A percentile compares a stretch with the other conserved stretches of the same genome.
Evolutionary conservation across 2,888 invertebrate genomes (phyloP).

Genomic region (Cryptocephalus moraei): DNA sequence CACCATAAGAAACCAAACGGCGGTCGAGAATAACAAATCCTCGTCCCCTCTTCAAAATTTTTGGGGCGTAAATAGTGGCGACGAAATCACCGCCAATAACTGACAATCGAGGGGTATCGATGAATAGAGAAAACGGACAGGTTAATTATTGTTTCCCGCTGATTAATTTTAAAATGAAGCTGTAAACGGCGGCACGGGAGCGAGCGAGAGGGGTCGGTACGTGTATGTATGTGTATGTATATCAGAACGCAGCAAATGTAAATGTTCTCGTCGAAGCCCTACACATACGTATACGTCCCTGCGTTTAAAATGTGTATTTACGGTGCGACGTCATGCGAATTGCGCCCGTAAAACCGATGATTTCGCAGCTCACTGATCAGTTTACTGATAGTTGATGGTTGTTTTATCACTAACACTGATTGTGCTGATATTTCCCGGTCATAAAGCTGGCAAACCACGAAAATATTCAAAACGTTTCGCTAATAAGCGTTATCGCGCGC

Average conservation of each 20-base stretch:
- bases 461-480: conserved; percentile 31
- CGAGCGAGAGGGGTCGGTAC: no score
- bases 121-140: no score
- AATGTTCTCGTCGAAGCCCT: background rate
- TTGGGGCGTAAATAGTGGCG: no score
- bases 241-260: background rate
- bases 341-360: conserved; percentile 32
- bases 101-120: no score
- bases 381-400: conserved; percentile 34
- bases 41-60: no score
- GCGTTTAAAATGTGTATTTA: background rate
- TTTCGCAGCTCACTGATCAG: conserved; percentile 35
- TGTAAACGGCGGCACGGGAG: no score
- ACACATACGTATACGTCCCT: background rate
- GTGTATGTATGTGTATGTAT: background rate
- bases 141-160: no score
- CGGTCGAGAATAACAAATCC: no score
- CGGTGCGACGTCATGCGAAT: conserved; percentile 17
- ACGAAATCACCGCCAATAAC: no score
- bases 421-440: conserved; percentile 32
- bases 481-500: conserved; percentile 27
- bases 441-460: conserved; percentile 28
- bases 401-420: conserved; percentile 36
- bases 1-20: no score
- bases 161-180: no score